Percentiles rank a stretch among this genome's conserved stretches.
Conservation (phyloP, 2,113 vertebrate species). For the Eptesicus fuscus region DNA sequence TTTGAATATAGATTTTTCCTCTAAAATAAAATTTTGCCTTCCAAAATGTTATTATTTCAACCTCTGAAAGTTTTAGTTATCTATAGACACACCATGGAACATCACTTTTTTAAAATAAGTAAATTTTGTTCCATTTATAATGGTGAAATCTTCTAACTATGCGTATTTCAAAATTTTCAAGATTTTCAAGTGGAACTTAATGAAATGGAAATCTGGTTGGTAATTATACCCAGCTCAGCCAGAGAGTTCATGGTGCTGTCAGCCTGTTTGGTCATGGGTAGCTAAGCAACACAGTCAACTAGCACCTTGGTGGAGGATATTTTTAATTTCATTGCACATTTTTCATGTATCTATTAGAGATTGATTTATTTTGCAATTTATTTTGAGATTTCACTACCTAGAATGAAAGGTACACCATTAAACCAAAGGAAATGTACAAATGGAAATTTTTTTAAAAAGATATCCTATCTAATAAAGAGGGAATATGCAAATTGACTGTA, state of each 20-base stretch:
- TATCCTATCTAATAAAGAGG: not conserved
- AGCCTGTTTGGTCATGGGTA: constrained; percentile 67
- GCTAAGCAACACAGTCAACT: constrained; percentile 67
- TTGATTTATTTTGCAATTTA: constrained; percentile 58
- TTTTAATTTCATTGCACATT: constrained; percentile 67
- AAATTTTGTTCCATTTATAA: constrained; percentile 31
- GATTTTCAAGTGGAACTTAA: constrained; percentile 61
- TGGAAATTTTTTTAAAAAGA: not conserved
- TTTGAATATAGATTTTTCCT: constrained; percentile 12
- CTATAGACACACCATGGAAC: not conserved
- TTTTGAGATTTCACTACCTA: constrained; percentile 48
- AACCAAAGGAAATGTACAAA: not conserved
- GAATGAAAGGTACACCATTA: constrained; percentile 23
- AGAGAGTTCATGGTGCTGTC: constrained; percentile 63
- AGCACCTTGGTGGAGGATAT: constrained; percentile 57
- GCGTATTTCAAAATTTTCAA: constrained; percentile 54
- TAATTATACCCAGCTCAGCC: constrained; percentile 65
- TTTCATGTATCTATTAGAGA: constrained; percentile 58
- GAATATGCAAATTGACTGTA: too few relatives aligned
- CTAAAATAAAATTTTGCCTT: constrained; percentile 1
- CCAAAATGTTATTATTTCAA: constrained; percentile 16
- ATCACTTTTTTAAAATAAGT: not conserved
- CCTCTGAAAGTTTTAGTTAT: constrained; percentile 6
- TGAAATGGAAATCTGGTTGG: constrained; percentile 67
- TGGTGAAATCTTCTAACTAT: constrained; percentile 38